phyloP scores from a whole-genome alignment of 2,797 vertebrate species.

The Chiloscyllium punctatum region DNA sequence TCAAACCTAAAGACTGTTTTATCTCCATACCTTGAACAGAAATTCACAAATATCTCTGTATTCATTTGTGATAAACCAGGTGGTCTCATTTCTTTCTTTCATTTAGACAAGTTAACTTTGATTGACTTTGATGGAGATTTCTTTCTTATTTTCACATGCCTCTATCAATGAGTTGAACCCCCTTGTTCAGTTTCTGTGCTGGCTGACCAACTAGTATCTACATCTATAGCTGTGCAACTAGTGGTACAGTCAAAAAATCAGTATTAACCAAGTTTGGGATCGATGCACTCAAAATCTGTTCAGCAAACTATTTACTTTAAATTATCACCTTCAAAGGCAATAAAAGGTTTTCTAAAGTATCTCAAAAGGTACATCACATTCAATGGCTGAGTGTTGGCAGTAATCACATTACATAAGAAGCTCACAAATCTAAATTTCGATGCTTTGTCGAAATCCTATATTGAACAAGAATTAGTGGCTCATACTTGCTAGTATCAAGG shows the following conservation, averaged over 20 bases:
- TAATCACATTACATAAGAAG: neutral
- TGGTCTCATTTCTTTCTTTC: neutral
- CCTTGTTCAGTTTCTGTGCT: neutral
- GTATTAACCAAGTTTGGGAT: no score
- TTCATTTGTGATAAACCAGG: neutral
- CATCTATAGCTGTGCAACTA: neutral
- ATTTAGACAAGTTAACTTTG: slow-evolving; percentile 1
- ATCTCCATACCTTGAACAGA: neutral
- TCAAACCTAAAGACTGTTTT: slow-evolving; percentile 40
- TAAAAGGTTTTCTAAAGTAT: neutral
- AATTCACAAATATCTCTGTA: neutral
- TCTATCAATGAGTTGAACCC: neutral
- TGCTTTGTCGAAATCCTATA: neutral
- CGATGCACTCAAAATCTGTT: neutral
- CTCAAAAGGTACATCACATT: neutral
- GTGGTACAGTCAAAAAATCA: neutral
- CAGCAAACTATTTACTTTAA: neutral
- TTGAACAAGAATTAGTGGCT: neutral
- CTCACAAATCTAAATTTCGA: neutral
- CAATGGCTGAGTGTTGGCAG: neutral
- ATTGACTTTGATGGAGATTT: neutral
- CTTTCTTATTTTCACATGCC: neutral
- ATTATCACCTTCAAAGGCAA: neutral
- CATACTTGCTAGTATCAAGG: neutral
- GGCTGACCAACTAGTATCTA: neutral